Evolutionary conservation across 2,888 invertebrate species (phyloP).

Genomic region (Eristalis arbustorum): DNA sequence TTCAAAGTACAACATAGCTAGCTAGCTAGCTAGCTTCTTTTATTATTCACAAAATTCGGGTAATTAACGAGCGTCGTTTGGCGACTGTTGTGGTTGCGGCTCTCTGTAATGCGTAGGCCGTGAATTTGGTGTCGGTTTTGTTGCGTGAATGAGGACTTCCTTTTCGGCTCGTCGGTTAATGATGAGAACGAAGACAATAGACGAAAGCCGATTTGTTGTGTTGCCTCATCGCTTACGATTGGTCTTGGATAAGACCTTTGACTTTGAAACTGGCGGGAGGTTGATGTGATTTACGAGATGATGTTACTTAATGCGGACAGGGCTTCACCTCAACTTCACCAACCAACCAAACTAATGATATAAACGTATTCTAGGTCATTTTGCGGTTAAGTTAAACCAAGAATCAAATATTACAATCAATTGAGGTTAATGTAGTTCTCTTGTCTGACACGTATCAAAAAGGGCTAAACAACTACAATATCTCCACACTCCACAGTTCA

Average conservation of each 20-base stretch:
- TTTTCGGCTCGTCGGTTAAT: neutral
- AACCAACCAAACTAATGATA: neutral
- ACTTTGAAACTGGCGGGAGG: neutral
- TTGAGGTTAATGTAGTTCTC: neutral
- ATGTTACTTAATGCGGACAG: neutral
- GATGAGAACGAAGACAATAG: neutral
- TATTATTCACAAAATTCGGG: slow-evolving; percentile 11
- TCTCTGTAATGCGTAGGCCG: neutral
- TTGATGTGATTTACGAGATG: too few species aligned
- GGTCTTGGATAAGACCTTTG: neutral
- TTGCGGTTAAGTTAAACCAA: neutral
- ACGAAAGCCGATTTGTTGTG: neutral
- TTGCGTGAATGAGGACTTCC: neutral
- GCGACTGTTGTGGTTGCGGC: neutral
- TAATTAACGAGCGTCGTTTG: slow-evolving; percentile 5
- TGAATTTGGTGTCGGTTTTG: neutral
- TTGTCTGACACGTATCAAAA: neutral
- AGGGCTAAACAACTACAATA: neutral
- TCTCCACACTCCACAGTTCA: too few species aligned
- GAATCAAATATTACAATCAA: neutral
- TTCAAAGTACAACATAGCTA: neutral
- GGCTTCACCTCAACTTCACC: too few species aligned
- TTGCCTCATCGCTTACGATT: neutral
- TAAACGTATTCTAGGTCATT: neutral
- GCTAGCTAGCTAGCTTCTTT: neutral